Base-by-base conservation (phyloP, 2,888 invertebrate genomes). In the Plagodis pulveraria region DNA sequence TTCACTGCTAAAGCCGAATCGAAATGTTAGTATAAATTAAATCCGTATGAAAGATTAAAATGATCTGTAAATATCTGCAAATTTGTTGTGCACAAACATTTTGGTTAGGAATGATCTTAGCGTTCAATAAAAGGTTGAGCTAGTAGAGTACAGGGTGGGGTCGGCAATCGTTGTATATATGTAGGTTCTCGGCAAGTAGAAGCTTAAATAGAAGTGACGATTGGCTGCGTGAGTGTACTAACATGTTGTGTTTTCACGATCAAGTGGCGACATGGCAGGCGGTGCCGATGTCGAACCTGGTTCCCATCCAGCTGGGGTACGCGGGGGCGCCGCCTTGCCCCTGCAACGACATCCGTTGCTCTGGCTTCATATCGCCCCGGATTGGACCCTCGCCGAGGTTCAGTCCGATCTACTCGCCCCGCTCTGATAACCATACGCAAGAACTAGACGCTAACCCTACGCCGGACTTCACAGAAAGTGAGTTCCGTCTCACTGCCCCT, bases 381-480 rank as follows among this genome's bases (percentile, higher is more conserved):
- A 50, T 43, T 43, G 45, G 50, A 35, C 55, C 44, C 12, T 11
- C 45, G 36, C 46, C 50, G 41, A 38, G 43, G 36, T 55, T 54
- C 43, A 50, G 50, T 54, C 54, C 47, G 12, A 6, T 58, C 22
- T 58, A 35, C 50, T 54, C 58, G 50, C 58, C 60, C 6, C 51
- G 41, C 6, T 45, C 52, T 8, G 52, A 61, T 12, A 43, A 50
- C 8, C 51, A 44, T 0, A 53, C 35, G 32, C 58, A 50, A 36
- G 50, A 54, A 4, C 12, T 55, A 47, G 47, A 56, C 22, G 40
- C 48, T 49, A 61, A 61, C 22, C 56, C 52, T 8, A 52, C 60
- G 41, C 60, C 60, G 60, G 60, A 61, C 46, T 61, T 61, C 52
- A 61, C 60, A 11, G 60, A 56, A 35, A 61, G 60, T 61, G 56